Evolutionary conservation across 2,797 vertebrate species (phyloP).

Genomic region (Acrossocheilus wenchowensis): DNA sequence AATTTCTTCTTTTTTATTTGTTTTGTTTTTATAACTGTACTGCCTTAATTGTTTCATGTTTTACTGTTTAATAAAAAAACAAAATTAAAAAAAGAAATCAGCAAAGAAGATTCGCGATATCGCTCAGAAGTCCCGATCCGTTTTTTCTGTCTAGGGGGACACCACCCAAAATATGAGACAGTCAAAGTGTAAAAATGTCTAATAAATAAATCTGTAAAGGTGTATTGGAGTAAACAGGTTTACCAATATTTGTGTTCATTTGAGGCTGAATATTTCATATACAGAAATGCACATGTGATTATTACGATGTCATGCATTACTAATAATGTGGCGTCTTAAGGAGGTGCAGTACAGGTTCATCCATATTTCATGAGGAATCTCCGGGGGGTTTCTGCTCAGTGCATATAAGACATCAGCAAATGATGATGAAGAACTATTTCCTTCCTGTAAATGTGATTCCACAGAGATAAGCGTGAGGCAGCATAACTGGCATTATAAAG

Average conservation of each 20-base stretch:
- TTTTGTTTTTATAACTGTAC: too few species aligned
- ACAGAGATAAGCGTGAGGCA: not conserved
- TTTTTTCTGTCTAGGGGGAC: too few species aligned
- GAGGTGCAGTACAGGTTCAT: conserved; percentile 48
- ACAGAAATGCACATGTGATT: conserved; percentile 15
- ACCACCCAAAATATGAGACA: not conserved
- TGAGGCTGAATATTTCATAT: conserved; percentile 29
- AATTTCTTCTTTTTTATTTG: too few species aligned
- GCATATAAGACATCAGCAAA: not conserved
- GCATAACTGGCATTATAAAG: not conserved
- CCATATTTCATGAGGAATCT: conserved; percentile 53
- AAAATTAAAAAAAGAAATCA: too few species aligned
- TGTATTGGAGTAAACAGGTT: not conserved
- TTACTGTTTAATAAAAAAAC: too few species aligned
- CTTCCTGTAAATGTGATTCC: not conserved
- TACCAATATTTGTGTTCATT: not conserved
- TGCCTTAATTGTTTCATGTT: too few species aligned
- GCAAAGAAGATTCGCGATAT: too few species aligned
- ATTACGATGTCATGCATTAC: conserved; percentile 53
- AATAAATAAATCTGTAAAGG: not conserved
- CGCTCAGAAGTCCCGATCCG: too few species aligned
- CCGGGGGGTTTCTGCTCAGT: conserved; percentile 4
- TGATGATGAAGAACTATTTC: not conserved
- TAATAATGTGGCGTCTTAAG: conserved; percentile 55
- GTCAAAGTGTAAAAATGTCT: not conserved